Evolutionary conservation across 2,797 vertebrate species (phyloP), one percentile per base, ranked within the genome.

Genomic region (Linurgus olivaceus): DNA sequence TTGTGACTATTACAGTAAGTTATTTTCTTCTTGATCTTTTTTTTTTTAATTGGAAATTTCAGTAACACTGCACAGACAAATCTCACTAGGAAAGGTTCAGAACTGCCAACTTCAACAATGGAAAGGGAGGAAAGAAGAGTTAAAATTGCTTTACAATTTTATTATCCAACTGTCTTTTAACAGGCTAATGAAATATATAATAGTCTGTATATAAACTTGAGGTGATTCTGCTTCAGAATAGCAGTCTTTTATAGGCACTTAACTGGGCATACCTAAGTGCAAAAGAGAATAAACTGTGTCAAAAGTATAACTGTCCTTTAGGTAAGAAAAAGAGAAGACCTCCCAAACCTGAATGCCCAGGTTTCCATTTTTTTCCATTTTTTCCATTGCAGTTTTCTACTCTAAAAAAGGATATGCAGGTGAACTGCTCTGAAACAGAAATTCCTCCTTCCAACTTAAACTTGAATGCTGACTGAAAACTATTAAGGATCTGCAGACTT

Each of bases 201-300:
- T 2, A 59, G 10, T 16, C 24, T 37, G 14, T 26, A 85, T 31
- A 74, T n/a, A 24, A 87, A 52, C 13, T 18, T 29, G n/a, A 89
- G 37, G 37, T 31, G 37, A 73, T 42, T 92, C 29, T 75, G 16
- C 68, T 71, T 58, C 55, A 84, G 24, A 78, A 72, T 1, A 85
- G 24, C 37, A 72, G 2, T 29, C 42, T 55, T 93, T 80, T 42
- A 77, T 11, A 57, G 42, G n/a, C 54, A 87, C 16, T 71, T 55
- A 52, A 63, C 7, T 28, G 10, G 31, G 61, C 26, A 68, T 20
- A 85, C 18, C 7, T 40, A 57, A 38, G 47, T 9, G 13, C 28
- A 20, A 0, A 0, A 54, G 47, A 48, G 11, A 62, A 72, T 9
- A 51, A 66, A 52, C 40, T 63, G 12, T 4, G 2, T 7, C 31